phyloP scores from a whole-genome alignment of 2,888 invertebrate genomes.

The Laspeyria flexula region DNA sequence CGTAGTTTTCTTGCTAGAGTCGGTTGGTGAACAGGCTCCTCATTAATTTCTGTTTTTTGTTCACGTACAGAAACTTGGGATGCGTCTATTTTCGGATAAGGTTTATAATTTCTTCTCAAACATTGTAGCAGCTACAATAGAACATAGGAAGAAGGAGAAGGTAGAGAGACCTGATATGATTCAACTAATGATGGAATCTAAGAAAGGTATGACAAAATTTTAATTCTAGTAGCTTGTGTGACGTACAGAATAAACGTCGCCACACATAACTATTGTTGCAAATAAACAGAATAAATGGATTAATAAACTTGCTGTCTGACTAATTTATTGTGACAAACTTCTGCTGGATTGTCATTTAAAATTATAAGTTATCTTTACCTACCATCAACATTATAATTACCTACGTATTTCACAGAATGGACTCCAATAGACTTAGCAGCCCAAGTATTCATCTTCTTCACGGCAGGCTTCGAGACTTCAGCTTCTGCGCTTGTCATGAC shows the following conservation, averaged over 20 bases:
- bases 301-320: too few species aligned
- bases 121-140: slow-evolving; percentile 59
- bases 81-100: not conserved
- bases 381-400: too few species aligned
- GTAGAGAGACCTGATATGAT: slow-evolving; percentile 83
- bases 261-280: too few species aligned
- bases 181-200: slow-evolving; percentile 59
- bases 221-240: not conserved
- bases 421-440: slow-evolving; percentile 65
- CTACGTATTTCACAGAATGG: slow-evolving; percentile 61
- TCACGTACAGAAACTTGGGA: not conserved
- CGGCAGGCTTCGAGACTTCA: slow-evolving; percentile 77
- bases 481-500: slow-evolving; percentile 66
- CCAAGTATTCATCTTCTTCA: slow-evolving; percentile 80
- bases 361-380: too few species aligned
- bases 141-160: slow-evolving; percentile 65
- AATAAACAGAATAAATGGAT: too few species aligned
- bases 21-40: too few species aligned
- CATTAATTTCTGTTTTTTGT: too few species aligned
- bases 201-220: not conserved
- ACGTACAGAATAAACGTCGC: too few species aligned
- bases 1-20: too few species aligned
- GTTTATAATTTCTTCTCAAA: slow-evolving; percentile 47
- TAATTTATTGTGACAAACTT: too few species aligned
- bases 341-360: too few species aligned